Percentiles rank a stretch among this genome's conserved stretches.
phyloP scores from a whole-genome alignment of 2,797 vertebrate genomes.

The Acanthornis magna region DNA sequence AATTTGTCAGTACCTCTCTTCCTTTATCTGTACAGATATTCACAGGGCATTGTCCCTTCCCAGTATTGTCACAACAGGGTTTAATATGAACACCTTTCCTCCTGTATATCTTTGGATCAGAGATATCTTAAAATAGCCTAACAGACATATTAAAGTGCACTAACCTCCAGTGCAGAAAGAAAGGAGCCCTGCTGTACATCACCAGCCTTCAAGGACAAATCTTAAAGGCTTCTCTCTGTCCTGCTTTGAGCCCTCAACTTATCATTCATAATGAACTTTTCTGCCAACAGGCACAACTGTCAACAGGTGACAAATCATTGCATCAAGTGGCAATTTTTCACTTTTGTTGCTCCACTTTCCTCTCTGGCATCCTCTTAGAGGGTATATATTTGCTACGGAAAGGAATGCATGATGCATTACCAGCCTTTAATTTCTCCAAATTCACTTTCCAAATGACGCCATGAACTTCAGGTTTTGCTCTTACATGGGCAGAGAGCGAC shows the following conservation, averaged over 20 bases:
- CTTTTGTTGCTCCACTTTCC: constrained; percentile 25
- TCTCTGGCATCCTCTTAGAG: background rate
- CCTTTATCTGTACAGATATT: background rate
- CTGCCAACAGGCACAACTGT: constrained; percentile 59
- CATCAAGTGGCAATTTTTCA: constrained; percentile 45
- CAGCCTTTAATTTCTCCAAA: background rate
- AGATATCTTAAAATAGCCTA: background rate
- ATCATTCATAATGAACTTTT: constrained; percentile 63
- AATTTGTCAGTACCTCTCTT: background rate
- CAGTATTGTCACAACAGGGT: background rate
- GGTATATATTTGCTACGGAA: background rate
- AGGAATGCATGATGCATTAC: background rate
- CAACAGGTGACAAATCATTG: constrained; percentile 65
- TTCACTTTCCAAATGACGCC: background rate
- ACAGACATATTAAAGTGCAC: background rate
- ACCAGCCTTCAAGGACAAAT: constrained; percentile 36
- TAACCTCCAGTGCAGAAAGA: background rate
- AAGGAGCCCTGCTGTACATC: background rate
- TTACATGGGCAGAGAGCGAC: background rate
- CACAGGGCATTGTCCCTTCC: background rate
- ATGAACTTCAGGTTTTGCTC: background rate
- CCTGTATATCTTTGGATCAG: background rate
- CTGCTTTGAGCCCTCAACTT: constrained; percentile 44
- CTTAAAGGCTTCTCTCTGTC: constrained; percentile 39
- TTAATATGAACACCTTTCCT: background rate